phyloP scores from a whole-genome alignment of 2,888 invertebrate species.

The Drosophila dives region DNA sequence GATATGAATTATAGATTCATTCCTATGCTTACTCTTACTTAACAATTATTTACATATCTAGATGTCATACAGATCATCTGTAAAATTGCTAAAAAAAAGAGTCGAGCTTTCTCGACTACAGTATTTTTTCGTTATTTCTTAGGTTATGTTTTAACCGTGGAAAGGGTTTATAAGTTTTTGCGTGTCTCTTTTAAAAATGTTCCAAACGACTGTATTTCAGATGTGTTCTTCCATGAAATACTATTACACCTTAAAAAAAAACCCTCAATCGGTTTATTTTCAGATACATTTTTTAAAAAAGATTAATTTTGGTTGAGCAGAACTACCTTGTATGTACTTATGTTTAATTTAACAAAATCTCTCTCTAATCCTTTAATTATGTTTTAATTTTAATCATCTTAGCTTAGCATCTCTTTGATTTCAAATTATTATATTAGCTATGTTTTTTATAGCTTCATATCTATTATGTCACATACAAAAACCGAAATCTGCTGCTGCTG shows the following conservation, averaged over 20 bases:
- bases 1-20: neutral
- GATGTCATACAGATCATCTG: neutral
- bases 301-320: neutral
- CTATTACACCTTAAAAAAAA: neutral
- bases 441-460: constrained; percentile 27
- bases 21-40: neutral
- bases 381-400: neutral
- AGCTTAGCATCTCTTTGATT: constrained; percentile 8
- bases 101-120: neutral
- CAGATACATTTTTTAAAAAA: neutral
- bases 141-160: neutral
- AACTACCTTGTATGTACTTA: neutral
- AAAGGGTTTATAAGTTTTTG: neutral
- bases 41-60: neutral
- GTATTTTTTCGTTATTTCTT: neutral
- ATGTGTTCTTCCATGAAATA: neutral
- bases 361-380: neutral
- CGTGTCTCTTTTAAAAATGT: neutral
- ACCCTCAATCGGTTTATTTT: neutral
- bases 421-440: neutral
- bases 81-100: neutral
- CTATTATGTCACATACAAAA: constrained; percentile 25
- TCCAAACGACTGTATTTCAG: neutral
- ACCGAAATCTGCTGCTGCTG: constrained; percentile 22
- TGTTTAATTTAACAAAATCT: neutral